These are phyloP conservation scores for Podilymbus podiceps DNA, from an alignment of 2,113 vertebrate genomes.

Conservation along the genomic window DNA sequence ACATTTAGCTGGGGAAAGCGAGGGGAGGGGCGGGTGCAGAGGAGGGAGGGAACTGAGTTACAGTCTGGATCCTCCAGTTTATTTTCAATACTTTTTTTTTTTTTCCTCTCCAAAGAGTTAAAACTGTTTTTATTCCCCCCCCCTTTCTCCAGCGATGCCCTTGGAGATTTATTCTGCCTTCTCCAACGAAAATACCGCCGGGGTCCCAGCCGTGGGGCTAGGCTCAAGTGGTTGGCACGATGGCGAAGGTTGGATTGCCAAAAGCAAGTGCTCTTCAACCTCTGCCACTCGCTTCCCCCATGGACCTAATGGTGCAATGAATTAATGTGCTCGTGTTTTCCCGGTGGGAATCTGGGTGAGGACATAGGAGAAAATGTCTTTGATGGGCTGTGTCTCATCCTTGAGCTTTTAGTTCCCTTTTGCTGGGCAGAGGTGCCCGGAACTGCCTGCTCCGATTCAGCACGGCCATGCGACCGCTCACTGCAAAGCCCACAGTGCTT, in stretches of 20 bases:
- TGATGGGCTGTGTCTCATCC: background rate
- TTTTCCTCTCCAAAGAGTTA: background rate
- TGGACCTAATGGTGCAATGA: background rate
- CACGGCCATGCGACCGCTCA: accelerated
- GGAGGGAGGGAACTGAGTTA: background rate
- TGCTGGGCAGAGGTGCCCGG: accelerated
- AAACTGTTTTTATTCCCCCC: background rate
- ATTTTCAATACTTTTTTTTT: background rate
- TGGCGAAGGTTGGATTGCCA: background rate
- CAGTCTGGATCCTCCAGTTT: background rate
- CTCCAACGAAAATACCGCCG: background rate
- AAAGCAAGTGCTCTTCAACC: background rate
- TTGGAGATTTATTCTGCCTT: background rate
- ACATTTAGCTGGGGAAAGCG: background rate
- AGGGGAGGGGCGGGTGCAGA: background rate
- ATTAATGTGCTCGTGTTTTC: background rate
- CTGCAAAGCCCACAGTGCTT: background rate
- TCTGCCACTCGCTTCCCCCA: accelerated
- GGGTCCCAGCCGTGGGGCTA: background rate
- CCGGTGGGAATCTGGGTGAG: background rate
- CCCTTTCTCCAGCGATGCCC: background rate
- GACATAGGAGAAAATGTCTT: background rate
- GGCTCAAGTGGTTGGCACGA: background rate
- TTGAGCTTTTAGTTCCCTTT: background rate
- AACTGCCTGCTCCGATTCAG: background rate